phyloP scores from a whole-genome alignment of 2,797 vertebrate species.

The Meriones psammophilus region DNA sequence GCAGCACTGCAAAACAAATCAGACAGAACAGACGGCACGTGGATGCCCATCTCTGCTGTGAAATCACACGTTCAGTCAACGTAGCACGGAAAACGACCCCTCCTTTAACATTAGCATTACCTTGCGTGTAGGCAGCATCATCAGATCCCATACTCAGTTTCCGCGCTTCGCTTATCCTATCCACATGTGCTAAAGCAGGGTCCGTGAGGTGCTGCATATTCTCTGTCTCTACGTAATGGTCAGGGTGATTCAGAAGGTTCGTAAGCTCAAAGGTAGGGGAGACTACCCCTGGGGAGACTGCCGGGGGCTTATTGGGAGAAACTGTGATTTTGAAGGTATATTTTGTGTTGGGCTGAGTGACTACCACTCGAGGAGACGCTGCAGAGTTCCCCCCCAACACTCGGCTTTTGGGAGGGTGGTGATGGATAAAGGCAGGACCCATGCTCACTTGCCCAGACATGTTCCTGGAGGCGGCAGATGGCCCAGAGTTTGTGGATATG shows the following conservation, averaged over 20 bases:
- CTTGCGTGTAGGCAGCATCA: slow-evolving; percentile 99
- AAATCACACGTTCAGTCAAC: slow-evolving; percentile 12
- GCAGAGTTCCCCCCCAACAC: slow-evolving; percentile 92
- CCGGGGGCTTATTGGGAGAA: slow-evolving; percentile 98
- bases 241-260: slow-evolving; percentile 97
- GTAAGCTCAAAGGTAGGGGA: slow-evolving; percentile 99
- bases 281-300: slow-evolving; percentile 98
- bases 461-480: slow-evolving; percentile 92
- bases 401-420: slow-evolving; percentile 97
- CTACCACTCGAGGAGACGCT: slow-evolving; percentile 97
- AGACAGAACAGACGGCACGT: not conserved
- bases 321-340: slow-evolving; percentile 99
- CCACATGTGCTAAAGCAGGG: slow-evolving; percentile 93
- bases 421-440: slow-evolving; percentile 99
- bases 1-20: not conserved
- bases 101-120: slow-evolving; percentile 89
- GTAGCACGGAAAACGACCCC: slow-evolving; percentile 44
- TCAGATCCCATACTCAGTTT: slow-evolving; percentile 98
- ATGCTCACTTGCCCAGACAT: slow-evolving; percentile 98
- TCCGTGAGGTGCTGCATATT: slow-evolving; percentile 94
- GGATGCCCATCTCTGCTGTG: slow-evolving; percentile 27
- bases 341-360: slow-evolving; percentile 99
- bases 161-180: slow-evolving; percentile 94
- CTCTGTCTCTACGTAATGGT: slow-evolving; percentile 96
- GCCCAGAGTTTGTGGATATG: slow-evolving; percentile 97